Evolutionary conservation across 2,113 vertebrate species (phyloP), one percentile per base, ranked within the genome.

Genomic region (Pluvianellus socialis): DNA sequence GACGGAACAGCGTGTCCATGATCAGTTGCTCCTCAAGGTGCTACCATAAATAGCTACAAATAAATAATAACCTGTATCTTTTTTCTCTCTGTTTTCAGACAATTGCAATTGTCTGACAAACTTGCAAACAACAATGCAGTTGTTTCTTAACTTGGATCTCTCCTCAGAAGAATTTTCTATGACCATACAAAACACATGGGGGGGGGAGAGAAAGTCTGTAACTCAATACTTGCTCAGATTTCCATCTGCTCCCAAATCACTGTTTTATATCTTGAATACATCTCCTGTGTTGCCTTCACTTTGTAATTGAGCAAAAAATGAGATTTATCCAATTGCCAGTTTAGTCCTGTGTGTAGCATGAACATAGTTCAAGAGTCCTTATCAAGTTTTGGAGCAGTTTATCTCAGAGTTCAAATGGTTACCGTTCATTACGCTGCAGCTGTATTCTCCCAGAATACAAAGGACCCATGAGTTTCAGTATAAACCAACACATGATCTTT

Each of bases 321-420:
- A 95, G 71, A 85, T 92, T 93, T 95, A 81, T 33, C 50, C n/a
- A 62, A 77, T 45, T 80, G 49, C 49, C 32, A 92, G 73, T 91
- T 96, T 87, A 95, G 52, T 55, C 59, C 30, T 56, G 21, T 53
- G 75, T 47, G 40, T 65, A 71, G 38, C 52, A 79, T 38, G 82
- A 87, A 52, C 50, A 86, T 28, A 91, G 77, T 77, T 93, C 86
- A 88, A 96, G 91, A 88, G 55, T 47, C 71, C 61, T 93, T 88
- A 92, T 33, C 59, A 93, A 84, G 24, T 88, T 95, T 88, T 93
- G 67, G 56, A 91, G 75, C 33, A 95, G 83, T 90, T 96, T 91
- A 88, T 85, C 90, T 94, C 68, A 49, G 76, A 93, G 61, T 86
- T 95, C 66, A 97, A 80, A 93, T 45, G 71, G 53, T 84, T 91